Conservation (phyloP, 2,797 vertebrate genomes). For the Thripadectes ignobilis region DNA sequence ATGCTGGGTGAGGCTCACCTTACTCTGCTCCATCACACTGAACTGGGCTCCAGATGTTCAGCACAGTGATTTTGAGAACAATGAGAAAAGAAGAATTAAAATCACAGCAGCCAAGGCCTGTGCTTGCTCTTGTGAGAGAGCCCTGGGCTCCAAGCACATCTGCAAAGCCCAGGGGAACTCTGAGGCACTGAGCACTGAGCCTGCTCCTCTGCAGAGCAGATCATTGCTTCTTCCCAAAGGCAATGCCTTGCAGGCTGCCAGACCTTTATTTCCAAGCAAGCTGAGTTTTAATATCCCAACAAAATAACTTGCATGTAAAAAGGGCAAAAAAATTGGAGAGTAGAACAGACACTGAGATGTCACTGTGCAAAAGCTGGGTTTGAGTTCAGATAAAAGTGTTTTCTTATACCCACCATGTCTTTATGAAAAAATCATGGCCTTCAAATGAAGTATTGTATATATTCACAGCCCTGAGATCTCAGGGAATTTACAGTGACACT, state of each 20-base stretch:
- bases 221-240: background rate
- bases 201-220: background rate
- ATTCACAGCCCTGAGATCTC: background rate
- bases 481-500: background rate
- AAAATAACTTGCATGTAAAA: background rate
- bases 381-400: conserved; percentile 26
- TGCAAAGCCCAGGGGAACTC: background rate
- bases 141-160: background rate
- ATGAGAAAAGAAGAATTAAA: background rate
- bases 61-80: rapidly evolving
- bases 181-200: background rate
- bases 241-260: background rate
- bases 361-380: background rate
- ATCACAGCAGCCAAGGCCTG: background rate
- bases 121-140: background rate
- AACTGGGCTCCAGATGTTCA: background rate
- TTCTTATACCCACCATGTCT: background rate
- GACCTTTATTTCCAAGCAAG: background rate
- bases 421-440: background rate
- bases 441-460: background rate
- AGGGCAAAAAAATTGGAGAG: background rate
- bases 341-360: background rate
- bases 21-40: rapidly evolving
- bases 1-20: background rate
- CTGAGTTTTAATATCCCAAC: background rate